Base-by-base conservation (phyloP, 2,888 invertebrate species). In the Drosophila testacea region DNA sequence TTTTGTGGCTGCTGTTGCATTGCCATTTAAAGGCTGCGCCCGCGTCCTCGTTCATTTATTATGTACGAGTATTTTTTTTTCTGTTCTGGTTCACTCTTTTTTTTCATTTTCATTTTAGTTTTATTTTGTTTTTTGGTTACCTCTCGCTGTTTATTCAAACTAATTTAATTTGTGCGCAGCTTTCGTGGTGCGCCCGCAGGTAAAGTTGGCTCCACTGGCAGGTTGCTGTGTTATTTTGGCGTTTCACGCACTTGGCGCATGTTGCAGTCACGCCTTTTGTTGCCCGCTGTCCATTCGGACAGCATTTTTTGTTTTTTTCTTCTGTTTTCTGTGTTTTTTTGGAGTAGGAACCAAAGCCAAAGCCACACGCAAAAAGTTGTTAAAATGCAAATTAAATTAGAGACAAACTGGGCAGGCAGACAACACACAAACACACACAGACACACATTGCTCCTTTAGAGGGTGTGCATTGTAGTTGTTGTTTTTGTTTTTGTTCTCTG, bases 331-430 rank as follows among this genome's bases (percentile, higher is more conserved):
- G 16, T 16, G 16, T 41, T 60, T 6, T 57, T 66, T 66, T 60
- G 44, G 52, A 61, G 52, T 48, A 34, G 55, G 34, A 50, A 34
- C 39, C 51, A 46, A 59, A 55, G 36, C 36, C 41, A 55, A 60
- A 77, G 77, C 85, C 89, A 88, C 90, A 88, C 89, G 83, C 90
- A 89, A 86, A 90, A 88, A 85, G 89, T 90, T 89, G 88, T 89
- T 90, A 89, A 89, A 90, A 89, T 89, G 90, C 90, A 89, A 89
- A 89, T 88, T 88, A 90, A 88, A 88, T 88, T 90, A 88, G 83
- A 85, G 88, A 76, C 88, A 81, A 82, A 87, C 85, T 83, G 83
- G 78, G 61, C 79, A 73, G 65, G 59, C 67, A 70, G 52, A 63
- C 55, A 65, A 69, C 78, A 68, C 73, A 65, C 48, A 44, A 50